Conservation (phyloP, 2,113 vertebrate genomes). For the Bubalus kerabau region DNA sequence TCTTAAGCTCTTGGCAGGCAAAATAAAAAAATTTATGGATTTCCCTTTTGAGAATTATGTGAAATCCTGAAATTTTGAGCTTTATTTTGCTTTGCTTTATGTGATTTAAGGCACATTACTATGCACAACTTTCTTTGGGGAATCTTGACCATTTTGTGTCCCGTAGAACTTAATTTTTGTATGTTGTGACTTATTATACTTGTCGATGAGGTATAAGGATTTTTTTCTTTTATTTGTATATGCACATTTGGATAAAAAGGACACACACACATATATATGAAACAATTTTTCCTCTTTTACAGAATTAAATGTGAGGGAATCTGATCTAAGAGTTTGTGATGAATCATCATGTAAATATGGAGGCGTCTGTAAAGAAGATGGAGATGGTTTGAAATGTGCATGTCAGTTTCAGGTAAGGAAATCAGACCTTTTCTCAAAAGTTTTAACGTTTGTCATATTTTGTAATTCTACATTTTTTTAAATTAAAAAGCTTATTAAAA, state of each 20-base stretch:
- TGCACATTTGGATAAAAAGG: background rate
- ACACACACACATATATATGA: background rate
- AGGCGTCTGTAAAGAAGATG: conserved; percentile 92
- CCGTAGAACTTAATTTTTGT: background rate
- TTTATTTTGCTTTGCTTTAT: conserved; percentile 22
- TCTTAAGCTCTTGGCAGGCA: background rate
- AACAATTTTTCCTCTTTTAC: conserved; percentile 49
- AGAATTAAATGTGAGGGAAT: conserved; percentile 92
- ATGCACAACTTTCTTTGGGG: background rate
- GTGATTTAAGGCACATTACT: background rate
- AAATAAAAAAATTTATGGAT: background rate
- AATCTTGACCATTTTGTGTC: background rate
- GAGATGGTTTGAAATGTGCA: conserved; percentile 90
- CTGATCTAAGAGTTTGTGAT: conserved; percentile 89
- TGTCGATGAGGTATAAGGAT: background rate
- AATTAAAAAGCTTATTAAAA: background rate
- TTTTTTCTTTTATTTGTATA: background rate
- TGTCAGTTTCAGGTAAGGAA: conserved; percentile 95
- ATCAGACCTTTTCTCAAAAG: background rate
- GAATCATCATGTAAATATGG: conserved; percentile 92
- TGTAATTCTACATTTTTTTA: background rate
- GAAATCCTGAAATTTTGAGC: conserved; percentile 34
- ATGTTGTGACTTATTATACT: background rate
- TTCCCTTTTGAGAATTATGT: conserved; percentile 30
- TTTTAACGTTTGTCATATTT: background rate